phyloP scores from a whole-genome alignment of 2,888 invertebrate genomes.

The Marasmarcha lunaedactyla region DNA sequence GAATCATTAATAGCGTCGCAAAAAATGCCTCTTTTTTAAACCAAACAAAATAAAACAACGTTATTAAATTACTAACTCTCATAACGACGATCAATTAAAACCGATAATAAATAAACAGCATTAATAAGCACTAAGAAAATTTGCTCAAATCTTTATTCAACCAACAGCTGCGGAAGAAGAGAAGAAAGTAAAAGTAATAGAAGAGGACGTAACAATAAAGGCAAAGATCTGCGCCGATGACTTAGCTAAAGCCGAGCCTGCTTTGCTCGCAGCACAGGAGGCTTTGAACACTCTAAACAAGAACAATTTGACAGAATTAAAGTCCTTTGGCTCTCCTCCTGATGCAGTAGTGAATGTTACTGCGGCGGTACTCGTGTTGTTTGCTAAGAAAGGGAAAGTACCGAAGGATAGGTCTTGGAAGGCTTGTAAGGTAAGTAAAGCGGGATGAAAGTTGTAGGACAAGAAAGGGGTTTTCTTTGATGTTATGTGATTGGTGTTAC shows the following conservation, averaged over 20 bases:
- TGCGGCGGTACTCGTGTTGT: constrained; percentile 89
- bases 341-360: constrained; percentile 88
- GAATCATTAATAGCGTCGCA: too few relatives aligned
- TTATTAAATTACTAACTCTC: too few relatives aligned
- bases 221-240: constrained; percentile 90
- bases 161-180: constrained; percentile 85
- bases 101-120: too few relatives aligned
- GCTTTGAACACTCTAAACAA: constrained; percentile 94
- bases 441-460: too few relatives aligned
- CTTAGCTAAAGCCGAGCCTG: constrained; percentile 91
- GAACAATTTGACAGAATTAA: constrained; percentile 92
- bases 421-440: constrained; percentile 75
- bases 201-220: constrained; percentile 87
- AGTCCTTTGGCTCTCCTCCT: constrained; percentile 93
- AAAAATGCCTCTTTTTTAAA: too few relatives aligned
- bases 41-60: too few relatives aligned
- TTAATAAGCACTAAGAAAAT: too few relatives aligned
- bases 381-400: constrained; percentile 84
- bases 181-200: constrained; percentile 89
- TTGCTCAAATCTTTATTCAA: too few relatives aligned
- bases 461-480: too few relatives aligned
- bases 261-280: constrained; percentile 87
- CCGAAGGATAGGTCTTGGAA: constrained; percentile 96
- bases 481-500: too few relatives aligned
- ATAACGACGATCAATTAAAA: too few relatives aligned